Base-by-base conservation (phyloP, 1,140 invertebrate genomes). In the Agraylea sexmaculata region DNA sequence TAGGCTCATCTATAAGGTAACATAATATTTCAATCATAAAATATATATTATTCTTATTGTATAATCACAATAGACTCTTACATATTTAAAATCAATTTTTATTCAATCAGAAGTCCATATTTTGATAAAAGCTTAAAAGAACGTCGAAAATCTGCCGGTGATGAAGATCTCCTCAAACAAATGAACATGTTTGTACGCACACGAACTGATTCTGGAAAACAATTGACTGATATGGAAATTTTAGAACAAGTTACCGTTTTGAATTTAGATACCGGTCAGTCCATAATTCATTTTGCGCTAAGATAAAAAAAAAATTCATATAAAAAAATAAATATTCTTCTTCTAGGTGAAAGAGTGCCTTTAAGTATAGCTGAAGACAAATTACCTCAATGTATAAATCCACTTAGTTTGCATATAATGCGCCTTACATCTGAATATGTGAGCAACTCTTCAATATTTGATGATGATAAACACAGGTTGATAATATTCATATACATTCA, bases 401-500 rank as follows among this genome's bases (percentile, higher is more conserved):
- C 91, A 5, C 69, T 97, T 12, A 91, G 89, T 12, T 63, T 96
- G 34, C 92, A 96, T 58, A 93, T 97, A 53, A 92, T 96, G 79
- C 73, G 88, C 45, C 66, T 94, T 8, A 92, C 89, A 0, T 87
- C 87, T 0, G 85, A 90, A 64, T 89, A 88, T 58, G 79, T 85
- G 28, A 84, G 79, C 55, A 80, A 73, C 51, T 44, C 48, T n/a
- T 71, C 80, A 16, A 74, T 74, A 48, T 65, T 80, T 46, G 79
- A 84, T 46, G 83, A 83, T 51, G 75, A 79, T 18, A 79, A 80
- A 46, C 73, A 79, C 48, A 66, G 64, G 64, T 49, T 34, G 23
- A 8, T 25, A 25, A 25, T 28, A 28, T 28, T 28, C 11, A n/a
- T 13, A 13, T n/a, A 28, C n/a, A 28, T n/a, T 28, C 15, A 28